phyloP scores from a whole-genome alignment of 2,113 vertebrate genomes.

The Shinisaurus crocodilurus region DNA sequence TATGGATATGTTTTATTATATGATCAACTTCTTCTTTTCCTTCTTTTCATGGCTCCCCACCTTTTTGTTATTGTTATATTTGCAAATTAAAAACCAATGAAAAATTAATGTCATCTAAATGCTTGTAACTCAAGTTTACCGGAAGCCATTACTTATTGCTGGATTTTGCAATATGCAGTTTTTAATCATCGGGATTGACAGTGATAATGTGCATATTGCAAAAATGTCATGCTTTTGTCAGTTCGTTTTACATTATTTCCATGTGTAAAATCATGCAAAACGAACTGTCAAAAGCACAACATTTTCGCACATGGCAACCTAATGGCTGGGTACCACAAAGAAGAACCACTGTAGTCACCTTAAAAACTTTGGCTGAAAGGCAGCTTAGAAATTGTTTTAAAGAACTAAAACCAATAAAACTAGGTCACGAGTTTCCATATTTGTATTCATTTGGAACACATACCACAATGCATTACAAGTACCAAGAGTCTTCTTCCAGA shows the following conservation, averaged over 20 bases:
- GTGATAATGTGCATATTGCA: no score
- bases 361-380: not conserved
- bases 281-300: no score
- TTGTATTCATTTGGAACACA: not conserved
- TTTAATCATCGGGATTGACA: not conserved
- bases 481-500: not conserved
- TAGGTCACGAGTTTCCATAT: not conserved
- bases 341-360: not conserved
- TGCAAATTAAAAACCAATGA: no score
- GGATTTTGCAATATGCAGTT: not conserved
- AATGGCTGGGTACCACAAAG: no score
- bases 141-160: not conserved
- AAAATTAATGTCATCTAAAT: not conserved
- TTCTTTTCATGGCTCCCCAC: no score
- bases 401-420: not conserved
- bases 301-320: not conserved
- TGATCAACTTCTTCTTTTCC: no score
- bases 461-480: not conserved
- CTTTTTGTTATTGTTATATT: no score
- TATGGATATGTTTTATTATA: no score
- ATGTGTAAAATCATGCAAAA: no score
- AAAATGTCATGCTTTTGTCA: not conserved
- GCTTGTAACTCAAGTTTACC: slow-evolving; percentile 12
- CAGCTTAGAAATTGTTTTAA: not conserved
- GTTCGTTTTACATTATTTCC: not conserved